Evolutionary conservation across 2,797 vertebrate genomes (phyloP).

Genomic region (Epinephelus malabaricus): DNA sequence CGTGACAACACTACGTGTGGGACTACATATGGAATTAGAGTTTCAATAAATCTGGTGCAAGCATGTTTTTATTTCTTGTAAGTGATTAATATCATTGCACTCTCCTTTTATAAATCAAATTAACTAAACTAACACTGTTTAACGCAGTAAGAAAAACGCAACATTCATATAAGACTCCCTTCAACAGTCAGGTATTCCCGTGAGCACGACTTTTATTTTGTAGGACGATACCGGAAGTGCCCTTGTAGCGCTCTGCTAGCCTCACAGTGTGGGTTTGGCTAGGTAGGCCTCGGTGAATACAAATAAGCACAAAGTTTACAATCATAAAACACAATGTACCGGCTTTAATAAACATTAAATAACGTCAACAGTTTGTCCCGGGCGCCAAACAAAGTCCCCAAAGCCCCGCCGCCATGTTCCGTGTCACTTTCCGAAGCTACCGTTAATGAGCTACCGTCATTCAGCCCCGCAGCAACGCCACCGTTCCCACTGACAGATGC

Average conservation of each 20-base stretch:
- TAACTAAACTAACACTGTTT: too few relatives aligned
- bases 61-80: too few relatives aligned
- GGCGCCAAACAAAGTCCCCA: background rate
- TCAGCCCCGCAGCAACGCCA: conserved; percentile 60
- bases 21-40: too few relatives aligned
- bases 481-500: conserved; percentile 61
- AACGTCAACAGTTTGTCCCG: background rate
- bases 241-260: background rate
- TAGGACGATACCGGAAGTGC: conserved; percentile 48
- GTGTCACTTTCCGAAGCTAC: conserved; percentile 51
- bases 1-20: too few relatives aligned
- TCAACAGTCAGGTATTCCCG: too few relatives aligned
- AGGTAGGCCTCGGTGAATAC: conserved; percentile 85
- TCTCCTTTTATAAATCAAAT: too few relatives aligned
- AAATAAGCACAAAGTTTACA: conserved; percentile 83
- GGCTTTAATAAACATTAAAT: background rate
- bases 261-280: conserved; percentile 67
- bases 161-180: too few relatives aligned
- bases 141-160: too few relatives aligned
- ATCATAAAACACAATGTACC: conserved; percentile 48
- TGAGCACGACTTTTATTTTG: conserved; percentile 54
- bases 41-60: too few relatives aligned
- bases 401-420: background rate
- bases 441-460: conserved; percentile 63
- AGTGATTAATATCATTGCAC: too few relatives aligned